A percentile compares a stretch with the other conserved stretches of the same genome.
These are phyloP conservation scores for Semotilus atromaculatus DNA, from an alignment of 2,797 vertebrate species.

Conservation along the genomic window DNA sequence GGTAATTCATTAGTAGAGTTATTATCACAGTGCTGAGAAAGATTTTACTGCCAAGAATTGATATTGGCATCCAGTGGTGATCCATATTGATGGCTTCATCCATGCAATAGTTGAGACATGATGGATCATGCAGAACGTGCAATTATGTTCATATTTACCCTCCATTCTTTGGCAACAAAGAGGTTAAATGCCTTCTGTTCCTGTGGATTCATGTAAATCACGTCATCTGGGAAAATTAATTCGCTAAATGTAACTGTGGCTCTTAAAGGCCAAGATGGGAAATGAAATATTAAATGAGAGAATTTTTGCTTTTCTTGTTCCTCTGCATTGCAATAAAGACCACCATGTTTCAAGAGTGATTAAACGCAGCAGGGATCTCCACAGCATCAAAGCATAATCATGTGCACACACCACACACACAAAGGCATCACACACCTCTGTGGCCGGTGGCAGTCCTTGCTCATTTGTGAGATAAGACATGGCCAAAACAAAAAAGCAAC, in stretches of 20 bases:
- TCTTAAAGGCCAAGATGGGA: conserved; percentile 28
- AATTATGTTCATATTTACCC: conserved; percentile 25
- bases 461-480: neutral
- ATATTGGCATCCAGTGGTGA: conserved; percentile 36
- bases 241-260: conserved; percentile 15
- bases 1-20: conserved; percentile 42
- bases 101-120: conserved; percentile 15
- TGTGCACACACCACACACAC: neutral
- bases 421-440: neutral
- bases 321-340: conserved; percentile 44
- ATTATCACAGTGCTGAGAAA: conserved; percentile 36
- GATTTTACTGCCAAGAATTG: conserved; percentile 35
- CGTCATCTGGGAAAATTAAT: conserved; percentile 35
- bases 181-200: conserved; percentile 46
- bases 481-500: neutral
- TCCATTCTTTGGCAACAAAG: conserved; percentile 25
- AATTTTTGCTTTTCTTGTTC: conserved; percentile 23
- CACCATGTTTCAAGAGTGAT: conserved; percentile 41
- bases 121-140: conserved; percentile 24
- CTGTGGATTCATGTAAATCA: conserved; percentile 34
- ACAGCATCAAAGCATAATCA: conserved; percentile 58
- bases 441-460: neutral
- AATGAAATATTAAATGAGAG: conserved; percentile 26
- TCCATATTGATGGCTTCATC: conserved; percentile 39
- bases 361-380: conserved; percentile 50